Conservation (phyloP, 30 jellyfish, hydroid and myxozoan species). For the Hydractinia symbiolongicarpus region DNA sequence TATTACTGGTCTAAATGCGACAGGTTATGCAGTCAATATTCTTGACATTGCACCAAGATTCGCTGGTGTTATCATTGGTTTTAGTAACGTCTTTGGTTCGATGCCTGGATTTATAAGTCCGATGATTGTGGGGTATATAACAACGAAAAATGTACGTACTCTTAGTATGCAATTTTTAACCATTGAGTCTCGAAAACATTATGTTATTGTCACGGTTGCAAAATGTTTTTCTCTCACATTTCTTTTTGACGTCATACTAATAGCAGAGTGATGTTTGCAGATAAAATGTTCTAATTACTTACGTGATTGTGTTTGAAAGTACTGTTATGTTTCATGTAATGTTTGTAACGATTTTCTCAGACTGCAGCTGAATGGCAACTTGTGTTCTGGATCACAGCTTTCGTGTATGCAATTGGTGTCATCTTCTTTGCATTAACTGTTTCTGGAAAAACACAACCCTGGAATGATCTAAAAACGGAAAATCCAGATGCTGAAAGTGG, state of each 20-base stretch:
- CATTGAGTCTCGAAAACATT: too few relatives aligned
- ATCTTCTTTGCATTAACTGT: constrained; percentile 82
- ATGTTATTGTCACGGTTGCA: too few relatives aligned
- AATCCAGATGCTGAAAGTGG: not conserved
- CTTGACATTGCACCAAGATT: constrained; percentile 97
- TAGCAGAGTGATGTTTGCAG: too few relatives aligned
- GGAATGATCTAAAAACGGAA: constrained; percentile 54
- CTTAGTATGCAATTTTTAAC: too few relatives aligned
- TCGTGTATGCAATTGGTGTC: constrained; percentile 84
- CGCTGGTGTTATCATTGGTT: constrained; percentile 98
- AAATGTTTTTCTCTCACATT: too few relatives aligned
- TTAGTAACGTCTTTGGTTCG: constrained; percentile 98
- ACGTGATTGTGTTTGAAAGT: too few relatives aligned
- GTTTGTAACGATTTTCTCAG: constrained; percentile 28
- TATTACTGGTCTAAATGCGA: constrained; percentile 97
- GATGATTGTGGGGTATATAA: constrained; percentile 86
- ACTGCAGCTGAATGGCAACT: constrained; percentile 99
- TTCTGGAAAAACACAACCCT: constrained; percentile 99
- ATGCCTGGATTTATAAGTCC: constrained; percentile 99
- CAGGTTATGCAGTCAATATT: constrained; percentile 99
- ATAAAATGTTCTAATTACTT: too few relatives aligned
- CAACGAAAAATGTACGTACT: constrained; percentile 88
- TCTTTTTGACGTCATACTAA: too few relatives aligned
- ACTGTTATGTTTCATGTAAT: too few relatives aligned
- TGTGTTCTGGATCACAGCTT: constrained; percentile 96